Conservation (phyloP, 2,113 vertebrate species). For the Camelus bactrianus region DNA sequence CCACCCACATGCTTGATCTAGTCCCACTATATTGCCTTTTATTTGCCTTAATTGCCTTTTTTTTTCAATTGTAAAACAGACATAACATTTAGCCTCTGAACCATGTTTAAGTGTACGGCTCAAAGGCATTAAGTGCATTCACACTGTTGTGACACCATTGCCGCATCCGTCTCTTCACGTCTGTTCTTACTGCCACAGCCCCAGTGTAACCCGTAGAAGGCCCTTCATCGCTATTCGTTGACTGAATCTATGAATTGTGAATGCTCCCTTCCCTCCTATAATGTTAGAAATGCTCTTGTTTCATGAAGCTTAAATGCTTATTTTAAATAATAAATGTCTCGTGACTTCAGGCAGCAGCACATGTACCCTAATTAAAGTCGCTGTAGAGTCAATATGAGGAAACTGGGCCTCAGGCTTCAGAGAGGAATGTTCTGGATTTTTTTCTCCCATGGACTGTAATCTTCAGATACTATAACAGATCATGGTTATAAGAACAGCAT, state of each 20-base stretch:
- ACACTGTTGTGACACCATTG: neutral
- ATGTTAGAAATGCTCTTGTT: neutral
- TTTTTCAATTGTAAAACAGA: neutral
- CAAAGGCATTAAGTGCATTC: neutral
- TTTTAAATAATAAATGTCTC: constrained; percentile 1
- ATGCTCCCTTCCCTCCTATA: neutral
- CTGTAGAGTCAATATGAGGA: neutral
- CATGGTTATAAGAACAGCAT: neutral
- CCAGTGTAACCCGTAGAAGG: neutral
- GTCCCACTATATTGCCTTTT: neutral
- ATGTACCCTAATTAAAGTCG: neutral
- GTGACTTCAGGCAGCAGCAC: neutral
- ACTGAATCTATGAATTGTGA: neutral
- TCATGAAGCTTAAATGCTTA: neutral
- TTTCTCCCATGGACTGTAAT: neutral
- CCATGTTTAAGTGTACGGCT: neutral
- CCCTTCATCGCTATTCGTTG: neutral
- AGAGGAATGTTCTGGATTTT: neutral
- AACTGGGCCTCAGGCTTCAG: neutral
- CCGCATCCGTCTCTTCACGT: neutral
- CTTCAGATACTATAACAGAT: constrained; percentile 1
- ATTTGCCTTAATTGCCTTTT: neutral
- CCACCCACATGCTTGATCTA: neutral
- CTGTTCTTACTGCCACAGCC: neutral
- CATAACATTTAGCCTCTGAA: neutral